Evolutionary conservation across 2,113 vertebrate genomes (phyloP).

Genomic region (Oreochromis tanganicae): DNA sequence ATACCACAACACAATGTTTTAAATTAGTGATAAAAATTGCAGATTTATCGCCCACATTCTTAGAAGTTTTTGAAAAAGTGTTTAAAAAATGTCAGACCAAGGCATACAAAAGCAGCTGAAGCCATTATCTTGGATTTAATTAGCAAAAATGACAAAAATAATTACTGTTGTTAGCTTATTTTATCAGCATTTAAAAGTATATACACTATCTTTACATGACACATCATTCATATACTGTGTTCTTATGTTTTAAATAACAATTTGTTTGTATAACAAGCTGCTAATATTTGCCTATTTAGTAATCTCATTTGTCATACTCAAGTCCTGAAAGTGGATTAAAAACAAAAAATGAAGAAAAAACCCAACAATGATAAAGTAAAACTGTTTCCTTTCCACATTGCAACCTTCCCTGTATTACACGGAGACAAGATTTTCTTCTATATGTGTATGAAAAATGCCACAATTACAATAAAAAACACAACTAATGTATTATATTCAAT

Average conservation of each 20-base stretch:
- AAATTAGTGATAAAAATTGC: background rate
- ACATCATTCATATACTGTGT: background rate
- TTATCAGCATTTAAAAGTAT: background rate
- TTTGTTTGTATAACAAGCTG: background rate
- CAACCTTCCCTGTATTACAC: background rate
- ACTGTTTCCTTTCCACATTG: background rate
- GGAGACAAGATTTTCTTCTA: background rate
- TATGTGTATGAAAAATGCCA: background rate
- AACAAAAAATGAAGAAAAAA: background rate
- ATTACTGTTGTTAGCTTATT: background rate
- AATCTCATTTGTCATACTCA: background rate
- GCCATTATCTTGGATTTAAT: background rate
- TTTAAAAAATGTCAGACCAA: background rate
- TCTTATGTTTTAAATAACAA: background rate
- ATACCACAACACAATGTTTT: conserved; percentile 79
- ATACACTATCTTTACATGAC: background rate
- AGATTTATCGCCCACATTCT: background rate
- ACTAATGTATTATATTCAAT: background rate
- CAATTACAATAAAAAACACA: background rate
- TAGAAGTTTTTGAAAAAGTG: background rate
- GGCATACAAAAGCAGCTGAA: background rate
- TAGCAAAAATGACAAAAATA: background rate
- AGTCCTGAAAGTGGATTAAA: background rate
- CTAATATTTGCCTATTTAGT: background rate
- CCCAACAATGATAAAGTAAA: background rate